Evolutionary conservation across 2,888 invertebrate species (phyloP).

Genomic region (Catocala sponsa): DNA sequence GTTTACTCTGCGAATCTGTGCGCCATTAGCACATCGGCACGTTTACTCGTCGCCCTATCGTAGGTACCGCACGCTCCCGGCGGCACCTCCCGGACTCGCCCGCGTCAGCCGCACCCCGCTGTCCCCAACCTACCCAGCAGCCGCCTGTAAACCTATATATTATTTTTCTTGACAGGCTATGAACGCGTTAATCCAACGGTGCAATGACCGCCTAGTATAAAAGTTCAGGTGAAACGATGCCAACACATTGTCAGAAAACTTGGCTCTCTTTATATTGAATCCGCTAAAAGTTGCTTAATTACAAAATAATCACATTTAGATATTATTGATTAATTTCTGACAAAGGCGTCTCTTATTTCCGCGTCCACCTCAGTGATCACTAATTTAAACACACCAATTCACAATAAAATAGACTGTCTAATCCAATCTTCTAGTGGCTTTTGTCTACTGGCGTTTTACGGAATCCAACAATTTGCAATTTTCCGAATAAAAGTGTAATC

Average conservation of each 20-base stretch:
- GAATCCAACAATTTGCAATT: constrained; percentile 18
- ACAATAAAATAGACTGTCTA: constrained; percentile 28
- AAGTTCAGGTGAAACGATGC: constrained; percentile 14
- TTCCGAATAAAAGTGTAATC: constrained; percentile 6
- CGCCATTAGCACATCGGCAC: constrained; percentile 40
- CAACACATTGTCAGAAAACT: background rate
- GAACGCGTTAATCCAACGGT: constrained; percentile 29
- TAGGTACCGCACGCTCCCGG: constrained; percentile 23
- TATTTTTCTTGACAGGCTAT: constrained; percentile 38
- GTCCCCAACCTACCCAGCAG: constrained; percentile 26
- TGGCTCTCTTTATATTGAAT: background rate
- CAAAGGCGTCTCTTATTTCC: constrained; percentile 25
- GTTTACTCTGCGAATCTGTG: constrained; percentile 26
- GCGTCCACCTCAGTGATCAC: constrained; percentile 35
- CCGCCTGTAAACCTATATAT: constrained; percentile 31
- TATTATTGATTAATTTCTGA: constrained; percentile 14
- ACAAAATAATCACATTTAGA: background rate
- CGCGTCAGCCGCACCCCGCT: constrained; percentile 2
- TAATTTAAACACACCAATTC: constrained; percentile 37
- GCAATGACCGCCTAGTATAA: constrained; percentile 20
- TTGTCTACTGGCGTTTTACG: constrained; percentile 6
- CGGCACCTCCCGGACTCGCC: background rate
- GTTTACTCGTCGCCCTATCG: constrained; percentile 25
- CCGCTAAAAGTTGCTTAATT: background rate
- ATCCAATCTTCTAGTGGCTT: constrained; percentile 17